Evolutionary conservation across 2,113 vertebrate species (phyloP), one percentile per base, ranked within the genome.

Genomic region (Oncorhynchus tshawytscha): DNA sequence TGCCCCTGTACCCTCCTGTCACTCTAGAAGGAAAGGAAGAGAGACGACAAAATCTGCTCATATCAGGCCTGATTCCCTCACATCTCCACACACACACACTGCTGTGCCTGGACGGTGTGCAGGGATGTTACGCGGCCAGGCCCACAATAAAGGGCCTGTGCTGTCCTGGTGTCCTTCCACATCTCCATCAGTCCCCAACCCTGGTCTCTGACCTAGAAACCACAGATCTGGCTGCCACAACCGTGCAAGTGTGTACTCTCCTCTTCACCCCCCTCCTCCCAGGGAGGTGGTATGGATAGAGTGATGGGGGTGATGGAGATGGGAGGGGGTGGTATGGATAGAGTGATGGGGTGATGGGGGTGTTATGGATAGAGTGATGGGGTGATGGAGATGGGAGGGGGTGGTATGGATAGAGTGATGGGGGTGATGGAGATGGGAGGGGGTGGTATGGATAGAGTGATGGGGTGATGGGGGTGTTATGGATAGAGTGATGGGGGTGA

Each of bases 141-240:
- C 65, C 64, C 48, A 48, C 39, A 34, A 62, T 64, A 73, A 64
- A 45, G 67, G 39, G 25, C 45, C 78, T 31, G 24, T 39, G 22
- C 34, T 20, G 59, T 5, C 2, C 59, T 25, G 34, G 66, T 77
- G 83, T 86, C 85, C 0, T 27, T 69, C 65, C 54, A 2, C 25
- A 83, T 88, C 75, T 83, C 57, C 78, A 60, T 88, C 84, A 86
- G 34, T 31, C 48, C 78, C 66, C 72, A 45, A 22, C 59, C 68
- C 79, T 84, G 81, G 82, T 81, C 59, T 69, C 79, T 84, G 81
- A 85, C 83, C 86, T 80, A 85, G 72, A 84, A 82, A 80, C 31
- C 29, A n/a, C 45, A 70, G 67, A 71, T 29, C 45, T 45, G 62
- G 51, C 49, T 34, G 31, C 22, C n/a, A 39, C 7, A 13, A 18